Evolutionary conservation across 2,113 vertebrate species (phyloP).

Genomic region (Indicator maculatus): DNA sequence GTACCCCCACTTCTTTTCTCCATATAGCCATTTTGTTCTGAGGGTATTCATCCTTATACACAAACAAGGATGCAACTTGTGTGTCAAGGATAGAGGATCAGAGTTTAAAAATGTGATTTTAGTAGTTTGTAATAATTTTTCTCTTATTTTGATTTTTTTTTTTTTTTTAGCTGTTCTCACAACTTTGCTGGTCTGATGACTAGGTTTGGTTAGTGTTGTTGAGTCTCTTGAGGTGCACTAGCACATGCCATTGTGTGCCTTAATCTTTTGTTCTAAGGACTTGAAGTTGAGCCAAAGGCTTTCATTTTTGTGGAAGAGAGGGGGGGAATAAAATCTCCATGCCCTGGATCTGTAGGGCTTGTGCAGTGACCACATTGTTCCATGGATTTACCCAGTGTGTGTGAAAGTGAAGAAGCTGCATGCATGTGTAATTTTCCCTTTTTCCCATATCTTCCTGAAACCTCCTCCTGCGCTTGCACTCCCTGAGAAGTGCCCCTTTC

Average conservation of each 20-base stretch:
- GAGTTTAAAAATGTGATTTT: background rate
- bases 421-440: background rate
- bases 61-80: background rate
- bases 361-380: background rate
- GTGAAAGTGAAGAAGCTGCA: background rate
- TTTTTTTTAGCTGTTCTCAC: background rate
- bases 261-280: background rate
- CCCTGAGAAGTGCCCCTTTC: background rate
- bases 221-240: background rate
- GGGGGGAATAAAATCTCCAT: background rate
- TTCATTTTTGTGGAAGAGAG: background rate
- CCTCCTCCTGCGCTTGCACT: background rate
- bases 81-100: background rate
- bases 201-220: background rate
- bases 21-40: background rate
- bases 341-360: background rate
- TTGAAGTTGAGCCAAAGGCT: background rate
- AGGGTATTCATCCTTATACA: background rate
- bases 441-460: background rate
- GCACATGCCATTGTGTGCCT: rapidly evolving
- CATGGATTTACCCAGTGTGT: background rate
- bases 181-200: background rate
- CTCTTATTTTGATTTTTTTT: background rate
- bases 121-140: background rate
- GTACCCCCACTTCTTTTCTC: background rate